Base-by-base conservation (phyloP, 2,797 vertebrate species). In the Tenualosa thibaudeaui region DNA sequence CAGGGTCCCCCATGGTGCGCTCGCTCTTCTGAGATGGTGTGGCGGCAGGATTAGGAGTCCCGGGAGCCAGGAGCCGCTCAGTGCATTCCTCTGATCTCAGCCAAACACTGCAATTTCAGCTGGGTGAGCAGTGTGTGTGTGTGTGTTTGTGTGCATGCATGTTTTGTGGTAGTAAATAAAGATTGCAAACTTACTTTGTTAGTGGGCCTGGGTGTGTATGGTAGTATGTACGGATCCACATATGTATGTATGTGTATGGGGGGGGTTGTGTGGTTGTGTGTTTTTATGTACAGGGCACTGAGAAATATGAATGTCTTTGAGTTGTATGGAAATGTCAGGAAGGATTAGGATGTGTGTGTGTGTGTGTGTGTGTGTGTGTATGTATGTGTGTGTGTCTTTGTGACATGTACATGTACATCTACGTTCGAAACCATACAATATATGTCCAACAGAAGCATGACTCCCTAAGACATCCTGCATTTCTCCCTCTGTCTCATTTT, bases 21-120 rank as follows among this genome's bases (percentile, higher is more conserved):
- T 7, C 19, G 19, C 46, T 62, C 78, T 50, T 43, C 58, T 24
- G 26, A 75, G 82, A 53, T 54, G 40, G 54, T 58, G 43, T 53
- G 68, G 60, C 85, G 83, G 43, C 51, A 58, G 68, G 85, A 87
- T 87, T 87, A 89, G 68, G 82, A 58, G 50, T 81, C 81, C 51
- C 37, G n/a, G 46, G 84, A 81, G 54, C 65, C 43, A n/a, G 81
- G 37, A 68, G 43, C 62, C 17, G 50, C 43, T 31, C 22, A 10
- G 22, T 46, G 78, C 71, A 71, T 89, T 84, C 78, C 84, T 85
- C 81, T 87, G 87, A 87, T 87, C 85, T 85, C 84, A 12, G 24
- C 53, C 6, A 82, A 24, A 19, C 54, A 37, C 71, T 46, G 17
- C 17, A 17, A 46, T 71, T 71, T 71, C 31, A 71, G 65, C 26